phyloP scores from a whole-genome alignment of 2,797 vertebrate genomes.

The Siniperca undulata region DNA sequence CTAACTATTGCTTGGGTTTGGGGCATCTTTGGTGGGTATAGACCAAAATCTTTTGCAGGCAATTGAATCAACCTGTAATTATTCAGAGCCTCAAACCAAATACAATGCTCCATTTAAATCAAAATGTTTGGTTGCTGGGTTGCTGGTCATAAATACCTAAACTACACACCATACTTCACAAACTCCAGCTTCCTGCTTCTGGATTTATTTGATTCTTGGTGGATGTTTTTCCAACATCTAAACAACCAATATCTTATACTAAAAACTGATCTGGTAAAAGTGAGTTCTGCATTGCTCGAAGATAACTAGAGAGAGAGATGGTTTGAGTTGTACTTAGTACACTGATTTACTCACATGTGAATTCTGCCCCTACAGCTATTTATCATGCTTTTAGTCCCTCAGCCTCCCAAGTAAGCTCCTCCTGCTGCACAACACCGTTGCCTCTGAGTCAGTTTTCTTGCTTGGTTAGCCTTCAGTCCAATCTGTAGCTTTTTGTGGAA shows the following conservation, averaged over 20 bases:
- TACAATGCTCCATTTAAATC: neutral
- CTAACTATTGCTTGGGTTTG: neutral
- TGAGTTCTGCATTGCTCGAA: neutral
- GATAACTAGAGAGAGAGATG: neutral
- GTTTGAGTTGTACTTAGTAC: neutral
- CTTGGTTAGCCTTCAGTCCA: conserved; percentile 62
- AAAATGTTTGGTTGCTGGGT: conserved; percentile 7
- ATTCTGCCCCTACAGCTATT: conserved; percentile 46
- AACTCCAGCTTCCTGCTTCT: neutral
- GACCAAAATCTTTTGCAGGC: neutral
- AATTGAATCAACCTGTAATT: neutral
- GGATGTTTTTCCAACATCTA: conserved; percentile 13
- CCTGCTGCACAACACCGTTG: conserved; percentile 21
- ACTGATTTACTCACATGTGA: conserved; percentile 23
- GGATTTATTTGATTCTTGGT: neutral
- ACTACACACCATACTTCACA: neutral
- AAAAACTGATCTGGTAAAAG: neutral
- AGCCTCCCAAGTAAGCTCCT: conserved; percentile 27
- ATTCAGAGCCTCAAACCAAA: conserved; percentile 12
- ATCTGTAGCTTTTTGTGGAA: conserved; percentile 41
- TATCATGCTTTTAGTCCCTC: conserved; percentile 40
- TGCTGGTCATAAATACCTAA: conserved; percentile 3
- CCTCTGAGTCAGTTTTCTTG: conserved; percentile 46
- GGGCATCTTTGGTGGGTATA: neutral
- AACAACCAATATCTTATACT: conserved; percentile 1